Percentiles rank a stretch among this genome's conserved stretches.
phyloP scores from a whole-genome alignment of 2,888 invertebrate species.

The Julus scandinavius region DNA sequence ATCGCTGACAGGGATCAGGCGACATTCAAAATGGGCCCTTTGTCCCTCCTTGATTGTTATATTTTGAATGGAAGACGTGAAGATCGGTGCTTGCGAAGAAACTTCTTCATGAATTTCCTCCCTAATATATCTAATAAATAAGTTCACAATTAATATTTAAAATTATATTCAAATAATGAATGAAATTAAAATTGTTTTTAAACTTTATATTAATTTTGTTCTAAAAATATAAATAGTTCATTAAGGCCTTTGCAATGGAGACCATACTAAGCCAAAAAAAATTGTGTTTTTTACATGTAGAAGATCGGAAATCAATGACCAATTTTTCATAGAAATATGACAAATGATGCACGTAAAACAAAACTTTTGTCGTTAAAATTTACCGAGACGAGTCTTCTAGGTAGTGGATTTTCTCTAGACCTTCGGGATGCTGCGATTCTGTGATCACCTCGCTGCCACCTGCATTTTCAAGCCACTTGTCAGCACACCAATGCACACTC shows the following conservation, averaged over 20 bases:
- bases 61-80: conserved; percentile 91
- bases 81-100: conserved; percentile 90
- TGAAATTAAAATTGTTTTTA: neutral
- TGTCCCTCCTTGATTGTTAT: conserved; percentile 94
- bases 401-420: conserved; percentile 88
- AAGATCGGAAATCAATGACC: neutral
- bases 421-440: conserved; percentile 86
- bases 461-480: conserved; percentile 58
- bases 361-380: neutral
- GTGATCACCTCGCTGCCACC: conserved; percentile 81
- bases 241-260: too few species aligned
- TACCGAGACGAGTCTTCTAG: conserved; percentile 75
- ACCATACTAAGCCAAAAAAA: too few species aligned
- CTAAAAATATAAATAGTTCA: neutral
- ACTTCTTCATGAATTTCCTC: conserved; percentile 81
- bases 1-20: conserved; percentile 93
- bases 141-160: neutral
- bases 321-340: too few species aligned
- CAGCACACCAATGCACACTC: conserved; percentile 47
- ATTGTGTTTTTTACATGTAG: too few species aligned
- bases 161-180: neutral
- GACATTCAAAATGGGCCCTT: conserved; percentile 92
- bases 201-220: neutral
- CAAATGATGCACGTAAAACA: neutral
- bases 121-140: conserved; percentile 72